Base-by-base conservation (phyloP, 2,888 invertebrate species). In the Megaustenia siamemsis region DNA sequence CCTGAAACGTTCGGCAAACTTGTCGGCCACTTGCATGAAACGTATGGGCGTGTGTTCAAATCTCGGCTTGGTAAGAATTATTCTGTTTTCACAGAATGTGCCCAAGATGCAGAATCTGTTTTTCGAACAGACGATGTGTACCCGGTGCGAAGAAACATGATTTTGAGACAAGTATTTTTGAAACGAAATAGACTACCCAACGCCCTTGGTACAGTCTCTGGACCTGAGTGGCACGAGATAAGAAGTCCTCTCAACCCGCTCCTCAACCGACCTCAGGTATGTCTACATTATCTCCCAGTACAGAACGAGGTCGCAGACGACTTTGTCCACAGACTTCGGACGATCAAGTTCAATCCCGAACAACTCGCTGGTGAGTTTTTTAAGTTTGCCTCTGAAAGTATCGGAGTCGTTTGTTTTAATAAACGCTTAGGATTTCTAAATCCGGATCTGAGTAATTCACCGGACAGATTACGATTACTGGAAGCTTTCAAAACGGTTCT, bases 401-500 rank as follows among this genome's bases (percentile, higher is more conserved):
- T 89, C 35, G 88, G 86, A 0, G 86, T 88, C 60, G 86, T 89
- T 35, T 88, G 88, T 68, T 89, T 87, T 77, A 88, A 88, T 80
- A 83, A 75, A n/a, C 83, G 89, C 0, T 77, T 89, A 35, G 89
- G 88, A 0, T 86, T 85, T 66, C 66, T 89, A n/a, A 77, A 78
- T 12, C 73, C 43, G 18, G 84, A 86, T 35, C 35, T 63, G 32
- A 35, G 79, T 18, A 21, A 43, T n/a, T 28, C 56, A 15, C 68
- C 76, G 6, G 80, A 69, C 21, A 21, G 66, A 6, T 4, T 68
- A n/a, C 56, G 35, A 35, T 73, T 86, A 53, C 45, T 84, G 49
- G 68, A 66, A n/a, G 78, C 82, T 15, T 88, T 88, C 49, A 76
- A 86, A 76, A 86, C 86, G 43, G 63, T 28, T 32, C 28, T 84